Evolutionary conservation across 2,113 vertebrate genomes (phyloP).

Genomic region (Sterrhoptilus dennistouni): DNA sequence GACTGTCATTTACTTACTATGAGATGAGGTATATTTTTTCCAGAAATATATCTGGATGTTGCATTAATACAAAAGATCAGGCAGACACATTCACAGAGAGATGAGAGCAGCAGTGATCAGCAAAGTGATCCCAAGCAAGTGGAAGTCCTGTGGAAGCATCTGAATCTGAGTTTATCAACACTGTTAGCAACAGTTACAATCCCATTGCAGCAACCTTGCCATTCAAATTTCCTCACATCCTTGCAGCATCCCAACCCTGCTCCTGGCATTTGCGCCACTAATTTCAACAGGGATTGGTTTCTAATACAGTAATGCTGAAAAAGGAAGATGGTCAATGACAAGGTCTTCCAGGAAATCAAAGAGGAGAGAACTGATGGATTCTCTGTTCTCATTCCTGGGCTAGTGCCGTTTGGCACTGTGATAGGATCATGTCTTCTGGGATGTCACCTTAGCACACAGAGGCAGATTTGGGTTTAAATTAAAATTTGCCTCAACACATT

Average conservation of each 20-base stretch:
- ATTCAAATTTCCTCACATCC: not conserved
- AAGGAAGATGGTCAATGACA: not conserved
- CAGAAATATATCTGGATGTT: not conserved
- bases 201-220: not conserved
- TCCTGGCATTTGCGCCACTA: not conserved
- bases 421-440: not conserved
- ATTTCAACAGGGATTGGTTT: not conserved
- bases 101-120: not conserved
- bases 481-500: not conserved
- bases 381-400: not conserved
- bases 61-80: not conserved
- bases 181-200: not conserved
- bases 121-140: not conserved
- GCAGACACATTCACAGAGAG: not conserved
- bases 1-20: slow-evolving; percentile 85
- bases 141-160: not conserved
- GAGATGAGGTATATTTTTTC: slow-evolving; percentile 61
- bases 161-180: not conserved
- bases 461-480: not conserved
- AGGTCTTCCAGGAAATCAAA: not conserved
- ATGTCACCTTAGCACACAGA: not conserved
- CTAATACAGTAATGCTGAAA: not conserved
- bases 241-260: not conserved
- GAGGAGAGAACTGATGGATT: not conserved
- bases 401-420: not conserved